phyloP scores from a whole-genome alignment of 2,888 invertebrate species.

The Campoplex nolae region DNA sequence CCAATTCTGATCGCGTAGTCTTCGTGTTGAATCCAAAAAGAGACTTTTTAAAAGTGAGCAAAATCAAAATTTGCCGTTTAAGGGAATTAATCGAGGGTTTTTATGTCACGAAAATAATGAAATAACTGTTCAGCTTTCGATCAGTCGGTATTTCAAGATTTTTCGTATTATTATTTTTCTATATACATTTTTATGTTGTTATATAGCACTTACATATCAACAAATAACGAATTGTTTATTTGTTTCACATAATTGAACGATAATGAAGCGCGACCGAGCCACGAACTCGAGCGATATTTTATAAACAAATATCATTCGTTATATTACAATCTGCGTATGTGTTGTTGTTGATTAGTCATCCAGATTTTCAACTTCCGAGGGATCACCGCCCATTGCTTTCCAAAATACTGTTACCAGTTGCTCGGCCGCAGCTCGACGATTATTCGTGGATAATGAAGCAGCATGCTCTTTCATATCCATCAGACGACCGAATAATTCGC shows the following conservation, averaged over 20 bases:
- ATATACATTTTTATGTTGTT: constrained; percentile 1
- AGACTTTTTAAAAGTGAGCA: too few species aligned
- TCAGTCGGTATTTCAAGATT: neutral
- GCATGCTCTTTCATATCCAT: constrained; percentile 89
- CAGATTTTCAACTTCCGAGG: constrained; percentile 87
- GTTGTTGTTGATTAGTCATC: constrained; percentile 71
- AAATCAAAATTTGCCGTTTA: too few species aligned
- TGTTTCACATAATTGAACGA: neutral
- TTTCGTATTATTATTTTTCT: neutral
- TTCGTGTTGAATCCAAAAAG: too few species aligned
- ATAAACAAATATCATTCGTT: constrained; percentile 57
- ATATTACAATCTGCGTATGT: constrained; percentile 57
- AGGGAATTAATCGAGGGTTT: too few species aligned
- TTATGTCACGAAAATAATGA: too few species aligned
- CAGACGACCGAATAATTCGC: constrained; percentile 88
- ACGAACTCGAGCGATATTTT: neutral
- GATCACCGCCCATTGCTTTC: constrained; percentile 91
- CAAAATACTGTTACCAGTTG: constrained; percentile 91
- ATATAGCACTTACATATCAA: constrained; percentile 3
- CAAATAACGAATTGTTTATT: neutral
- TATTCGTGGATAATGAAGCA: constrained; percentile 87
- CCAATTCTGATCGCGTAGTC: too few species aligned
- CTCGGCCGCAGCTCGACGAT: constrained; percentile 90
- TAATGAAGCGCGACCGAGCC: constrained; percentile 1
- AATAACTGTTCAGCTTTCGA: too few species aligned